Percentiles rank a stretch among this genome's conserved stretches.
Evolutionary conservation across 2,888 invertebrate species (phyloP).

Genomic region (Patella pellucida): DNA sequence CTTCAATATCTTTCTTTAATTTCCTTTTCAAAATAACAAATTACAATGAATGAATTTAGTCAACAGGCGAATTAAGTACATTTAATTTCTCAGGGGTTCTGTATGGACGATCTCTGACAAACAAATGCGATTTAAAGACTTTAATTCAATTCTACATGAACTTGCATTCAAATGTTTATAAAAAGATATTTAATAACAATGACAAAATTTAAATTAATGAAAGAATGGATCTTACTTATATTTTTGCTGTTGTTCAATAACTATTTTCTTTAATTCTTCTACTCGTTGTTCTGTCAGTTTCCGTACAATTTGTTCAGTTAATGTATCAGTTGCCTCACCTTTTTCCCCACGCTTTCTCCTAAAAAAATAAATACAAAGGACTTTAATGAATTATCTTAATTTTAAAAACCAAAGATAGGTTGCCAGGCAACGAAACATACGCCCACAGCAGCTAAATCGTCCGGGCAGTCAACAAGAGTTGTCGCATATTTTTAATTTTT

Average conservation of each 20-base stretch:
- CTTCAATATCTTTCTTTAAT: slow-evolving; percentile 78
- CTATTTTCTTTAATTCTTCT: slow-evolving; percentile 80
- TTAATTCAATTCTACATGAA: neutral
- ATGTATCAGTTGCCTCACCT: slow-evolving; percentile 77
- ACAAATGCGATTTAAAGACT: neutral
- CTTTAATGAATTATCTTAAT: too few species aligned
- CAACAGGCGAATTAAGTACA: neutral
- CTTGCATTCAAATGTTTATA: neutral
- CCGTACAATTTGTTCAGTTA: slow-evolving; percentile 84
- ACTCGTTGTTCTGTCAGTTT: slow-evolving; percentile 84
- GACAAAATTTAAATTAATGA: neutral
- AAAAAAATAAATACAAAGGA: slow-evolving; percentile 22
- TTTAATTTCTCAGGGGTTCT: neutral
- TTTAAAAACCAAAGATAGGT: neutral
- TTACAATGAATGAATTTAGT: neutral
- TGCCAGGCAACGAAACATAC: too few species aligned
- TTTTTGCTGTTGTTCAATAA: slow-evolving; percentile 81
- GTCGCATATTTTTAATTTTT: too few species aligned
- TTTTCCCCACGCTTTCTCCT: slow-evolving; percentile 77
- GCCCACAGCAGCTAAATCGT: too few species aligned
- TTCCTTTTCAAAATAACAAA: slow-evolving; percentile 68
- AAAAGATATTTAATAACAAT: too few species aligned
- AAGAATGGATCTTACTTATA: slow-evolving; percentile 73
- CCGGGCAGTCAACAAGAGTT: too few species aligned
- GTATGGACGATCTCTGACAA: neutral